Evolutionary conservation across 2,888 invertebrate genomes (phyloP).

Genomic region (Hemicrepidius hirtus): DNA sequence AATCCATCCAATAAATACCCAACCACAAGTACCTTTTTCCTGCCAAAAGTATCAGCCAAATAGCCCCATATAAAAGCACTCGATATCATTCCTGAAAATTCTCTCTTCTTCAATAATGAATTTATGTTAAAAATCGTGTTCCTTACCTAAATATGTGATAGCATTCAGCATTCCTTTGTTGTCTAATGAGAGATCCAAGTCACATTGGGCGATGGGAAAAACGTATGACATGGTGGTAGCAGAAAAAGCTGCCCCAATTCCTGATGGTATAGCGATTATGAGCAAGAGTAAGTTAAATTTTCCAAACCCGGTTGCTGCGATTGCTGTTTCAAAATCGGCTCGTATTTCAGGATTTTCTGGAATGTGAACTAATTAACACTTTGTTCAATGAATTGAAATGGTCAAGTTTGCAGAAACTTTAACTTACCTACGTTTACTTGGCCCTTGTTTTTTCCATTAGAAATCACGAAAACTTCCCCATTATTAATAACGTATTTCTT

Average conservation of each 20-base stretch:
- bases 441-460: background rate
- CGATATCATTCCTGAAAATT: conserved; percentile 80
- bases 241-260: conserved; percentile 82
- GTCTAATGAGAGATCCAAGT: conserved; percentile 79
- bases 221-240: conserved; percentile 84
- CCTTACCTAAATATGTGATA: conserved; percentile 81
- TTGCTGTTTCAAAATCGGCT: conserved; percentile 83
- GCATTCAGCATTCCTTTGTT: conserved; percentile 84
- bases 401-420: no score
- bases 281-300: conserved; percentile 80
- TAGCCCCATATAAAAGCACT: conserved; percentile 87
- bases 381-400: no score
- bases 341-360: conserved; percentile 52
- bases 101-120: background rate
- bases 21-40: conserved; percentile 79
- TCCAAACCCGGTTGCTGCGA: conserved; percentile 81
- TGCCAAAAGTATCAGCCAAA: conserved; percentile 83
- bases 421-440: background rate
- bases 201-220: conserved; percentile 84
- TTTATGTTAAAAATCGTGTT: background rate
- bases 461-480: background rate
- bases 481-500: background rate
- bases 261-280: conserved; percentile 78
- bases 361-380: background rate
- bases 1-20: conserved; percentile 80